Conservation (phyloP, 2,113 vertebrate species). For the Aphelocoma coerulescens region DNA sequence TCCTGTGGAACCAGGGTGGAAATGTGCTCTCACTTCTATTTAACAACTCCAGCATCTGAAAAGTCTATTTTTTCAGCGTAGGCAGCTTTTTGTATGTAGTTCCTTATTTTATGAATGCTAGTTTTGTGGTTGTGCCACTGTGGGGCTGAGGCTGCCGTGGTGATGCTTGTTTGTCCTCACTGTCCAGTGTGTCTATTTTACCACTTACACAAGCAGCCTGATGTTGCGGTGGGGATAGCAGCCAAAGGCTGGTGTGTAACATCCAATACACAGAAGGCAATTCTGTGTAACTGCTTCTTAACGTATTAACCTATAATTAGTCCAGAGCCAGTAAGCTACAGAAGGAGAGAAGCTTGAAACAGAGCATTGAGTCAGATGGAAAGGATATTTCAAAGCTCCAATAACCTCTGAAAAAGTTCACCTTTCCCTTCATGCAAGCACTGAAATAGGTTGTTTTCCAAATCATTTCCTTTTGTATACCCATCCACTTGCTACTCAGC, state of each 20-base stretch:
- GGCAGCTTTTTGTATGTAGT: conserved; percentile 45
- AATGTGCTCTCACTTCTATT: not conserved
- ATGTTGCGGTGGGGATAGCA: conserved; percentile 64
- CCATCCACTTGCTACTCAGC: not conserved
- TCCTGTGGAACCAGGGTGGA: not conserved
- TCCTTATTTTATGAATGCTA: conserved; percentile 76
- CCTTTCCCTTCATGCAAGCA: not conserved
- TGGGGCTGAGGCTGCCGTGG: conserved; percentile 68
- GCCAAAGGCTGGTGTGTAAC: conserved; percentile 51
- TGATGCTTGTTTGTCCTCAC: conserved; percentile 79
- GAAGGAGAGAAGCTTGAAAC: conserved; percentile 25
- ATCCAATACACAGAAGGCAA: conserved; percentile 56
- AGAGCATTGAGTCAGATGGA: conserved; percentile 4
- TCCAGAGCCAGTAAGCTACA: not conserved
- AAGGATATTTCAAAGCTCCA: not conserved
- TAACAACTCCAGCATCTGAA: conserved; percentile 8
- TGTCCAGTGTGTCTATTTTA: conserved; percentile 53
- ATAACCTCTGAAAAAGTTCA: conserved; percentile 11
- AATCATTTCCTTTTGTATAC: not conserved
- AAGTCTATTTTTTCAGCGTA: not conserved
- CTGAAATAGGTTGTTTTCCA: not conserved
- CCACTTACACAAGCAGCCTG: conserved; percentile 66
- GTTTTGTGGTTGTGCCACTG: conserved; percentile 70
- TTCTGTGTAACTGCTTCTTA: conserved; percentile 50
- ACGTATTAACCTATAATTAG: conserved; percentile 69